Conservation (phyloP, 64 coral and sea anemone species). For the Trachythela sp. region DNA sequence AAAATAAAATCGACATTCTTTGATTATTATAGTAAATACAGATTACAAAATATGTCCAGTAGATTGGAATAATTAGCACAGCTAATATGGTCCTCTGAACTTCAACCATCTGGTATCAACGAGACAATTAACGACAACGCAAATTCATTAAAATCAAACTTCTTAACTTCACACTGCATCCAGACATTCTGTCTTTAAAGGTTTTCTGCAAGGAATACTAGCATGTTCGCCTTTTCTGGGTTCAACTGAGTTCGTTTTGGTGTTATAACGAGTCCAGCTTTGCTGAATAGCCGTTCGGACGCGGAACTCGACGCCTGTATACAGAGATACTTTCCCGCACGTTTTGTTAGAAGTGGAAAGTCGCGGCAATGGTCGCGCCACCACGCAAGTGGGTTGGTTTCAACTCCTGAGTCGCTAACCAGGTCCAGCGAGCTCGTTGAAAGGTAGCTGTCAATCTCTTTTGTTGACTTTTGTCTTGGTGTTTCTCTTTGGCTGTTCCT, state of each 20-base stretch:
- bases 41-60: too few species aligned
- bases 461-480: neutral
- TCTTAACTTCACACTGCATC: too few species aligned
- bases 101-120: too few species aligned
- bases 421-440: neutral
- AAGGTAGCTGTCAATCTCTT: neutral
- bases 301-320: neutral
- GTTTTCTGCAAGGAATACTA: neutral
- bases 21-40: too few species aligned
- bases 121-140: too few species aligned
- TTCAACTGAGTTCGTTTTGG: neutral
- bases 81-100: too few species aligned
- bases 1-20: too few species aligned
- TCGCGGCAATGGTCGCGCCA: neutral
- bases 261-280: neutral
- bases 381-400: neutral
- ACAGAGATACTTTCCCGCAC: neutral
- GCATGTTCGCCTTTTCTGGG: neutral
- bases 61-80: too few species aligned
- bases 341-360: neutral
- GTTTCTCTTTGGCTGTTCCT: neutral
- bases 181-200: neutral
- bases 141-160: too few species aligned
- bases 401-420: neutral
- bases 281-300: neutral